Evolutionary conservation across 2,113 vertebrate species (phyloP).

Genomic region (Salvator merianae): DNA sequence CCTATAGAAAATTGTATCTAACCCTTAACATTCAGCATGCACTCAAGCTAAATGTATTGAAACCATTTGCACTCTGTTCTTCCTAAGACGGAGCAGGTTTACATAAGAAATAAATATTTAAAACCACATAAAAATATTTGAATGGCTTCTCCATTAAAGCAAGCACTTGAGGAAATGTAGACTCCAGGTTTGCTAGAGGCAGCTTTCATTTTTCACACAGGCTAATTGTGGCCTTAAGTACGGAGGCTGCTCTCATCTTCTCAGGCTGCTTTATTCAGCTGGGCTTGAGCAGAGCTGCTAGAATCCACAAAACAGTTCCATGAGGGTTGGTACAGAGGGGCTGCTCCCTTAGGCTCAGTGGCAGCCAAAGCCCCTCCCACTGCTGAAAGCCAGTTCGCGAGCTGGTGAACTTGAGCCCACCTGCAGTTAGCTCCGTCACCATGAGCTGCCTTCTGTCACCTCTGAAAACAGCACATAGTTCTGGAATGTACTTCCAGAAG

Average conservation of each 20-base stretch:
- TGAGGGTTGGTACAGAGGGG: too few species aligned
- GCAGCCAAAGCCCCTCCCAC: too few species aligned
- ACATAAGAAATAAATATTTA: not conserved
- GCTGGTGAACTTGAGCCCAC: too few species aligned
- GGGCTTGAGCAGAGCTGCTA: too few species aligned
- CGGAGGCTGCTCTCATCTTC: not conserved
- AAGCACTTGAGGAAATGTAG: too few species aligned
- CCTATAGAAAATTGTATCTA: not conserved
- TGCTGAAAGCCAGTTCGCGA: too few species aligned
- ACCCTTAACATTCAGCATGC: not conserved
- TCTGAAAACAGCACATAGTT: too few species aligned
- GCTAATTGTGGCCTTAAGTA: not conserved
- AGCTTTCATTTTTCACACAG: not conserved
- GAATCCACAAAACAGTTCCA: too few species aligned
- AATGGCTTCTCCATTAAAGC: not conserved
- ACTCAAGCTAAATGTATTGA: not conserved
- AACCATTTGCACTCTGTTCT: not conserved
- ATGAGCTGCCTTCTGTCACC: too few species aligned
- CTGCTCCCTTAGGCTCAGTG: too few species aligned
- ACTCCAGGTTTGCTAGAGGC: not conserved
- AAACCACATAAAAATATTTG: not conserved
- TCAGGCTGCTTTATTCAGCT: not conserved
- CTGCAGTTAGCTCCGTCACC: too few species aligned
- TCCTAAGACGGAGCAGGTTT: not conserved
- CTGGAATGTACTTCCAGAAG: not conserved